Evolutionary conservation across 2,797 vertebrate species (phyloP), one percentile per base, ranked within the genome.

Genomic region (Sebastes minor): DNA sequence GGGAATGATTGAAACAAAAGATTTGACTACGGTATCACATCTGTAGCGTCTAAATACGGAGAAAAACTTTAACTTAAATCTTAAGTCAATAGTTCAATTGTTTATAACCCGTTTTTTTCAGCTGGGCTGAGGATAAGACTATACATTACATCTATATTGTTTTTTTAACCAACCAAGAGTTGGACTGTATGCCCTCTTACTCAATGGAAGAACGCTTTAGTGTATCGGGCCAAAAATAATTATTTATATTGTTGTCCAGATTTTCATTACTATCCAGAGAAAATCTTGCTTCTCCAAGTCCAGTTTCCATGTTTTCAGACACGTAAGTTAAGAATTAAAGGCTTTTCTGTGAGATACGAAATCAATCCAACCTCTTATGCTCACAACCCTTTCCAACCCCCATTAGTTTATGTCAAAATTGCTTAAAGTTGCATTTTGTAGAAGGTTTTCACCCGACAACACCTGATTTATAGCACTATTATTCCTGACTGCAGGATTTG

Each of bases 221-320:
- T 3, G 3, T 27, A 20, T 71, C 46, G 62, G 38, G 74, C 57
- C 72, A 83, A 73, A 64, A 59, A 20, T 3, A 4, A 27, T 76
- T 74, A 52, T 77, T 78, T 32, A 65, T 73, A 49, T 49, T 78
- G 53, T 61, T 78, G 65, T 66, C 61, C 38, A 82, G 46, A 80
- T 61, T 81, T 71, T 79, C n/a, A 66, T 56, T 30, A 13, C 23
- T 56, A 42, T 68, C 59, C n/a, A 66, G 57, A 46, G 38, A 57
- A 75, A 79, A 74, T 14, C 10, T 69, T 18, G 7, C 33, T 11
- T 74, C 23, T 71, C 35, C 18, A 46, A 8, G 35, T 72, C 30
- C 42, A 61, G 32, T 65, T 66, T 82, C 4, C n/a, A 53, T 63
- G 16, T 66, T 67, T 76, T 64, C 28, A 49, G 30, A 18, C 14